Conservation (phyloP, 92 coral and sea anemone species). For the Heteractis magnifica region DNA sequence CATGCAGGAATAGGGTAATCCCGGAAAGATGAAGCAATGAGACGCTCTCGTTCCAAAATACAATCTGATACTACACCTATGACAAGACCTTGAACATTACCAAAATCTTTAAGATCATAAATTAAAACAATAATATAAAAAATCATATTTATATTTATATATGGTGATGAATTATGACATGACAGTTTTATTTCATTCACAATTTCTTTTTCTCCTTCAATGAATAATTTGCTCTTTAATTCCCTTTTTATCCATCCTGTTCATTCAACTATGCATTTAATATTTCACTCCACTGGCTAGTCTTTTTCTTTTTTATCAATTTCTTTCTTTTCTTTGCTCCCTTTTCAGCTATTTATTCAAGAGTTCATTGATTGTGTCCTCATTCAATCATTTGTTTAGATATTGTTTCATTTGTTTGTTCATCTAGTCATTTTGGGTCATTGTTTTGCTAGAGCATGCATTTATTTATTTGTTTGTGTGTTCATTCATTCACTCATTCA, state of each 20-base stretch:
- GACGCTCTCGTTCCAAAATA: constrained; percentile 45
- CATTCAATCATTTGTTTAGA: background rate
- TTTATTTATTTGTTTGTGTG: no score
- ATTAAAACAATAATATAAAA: background rate
- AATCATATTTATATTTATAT: background rate
- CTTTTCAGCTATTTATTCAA: no score
- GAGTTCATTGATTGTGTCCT: no score
- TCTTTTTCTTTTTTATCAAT: background rate
- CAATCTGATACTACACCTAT: constrained; percentile 51
- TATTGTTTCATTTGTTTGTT: background rate
- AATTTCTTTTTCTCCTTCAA: no score
- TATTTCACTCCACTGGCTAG: background rate
- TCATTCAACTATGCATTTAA: background rate
- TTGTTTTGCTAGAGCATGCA: no score
- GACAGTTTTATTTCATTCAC: background rate
- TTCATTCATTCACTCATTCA: no score
- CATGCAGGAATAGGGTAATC: constrained; percentile 63
- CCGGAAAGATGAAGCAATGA: constrained; percentile 29
- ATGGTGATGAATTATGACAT: background rate
- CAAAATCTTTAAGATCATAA: background rate
- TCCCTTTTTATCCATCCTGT: no score
- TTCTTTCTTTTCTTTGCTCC: no score
- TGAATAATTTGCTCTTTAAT: no score
- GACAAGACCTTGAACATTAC: background rate
- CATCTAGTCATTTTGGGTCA: background rate